These are phyloP conservation scores for Drosophila murphyi DNA, from an alignment of 1,140 invertebrate genomes.

Conservation along the genomic window DNA sequence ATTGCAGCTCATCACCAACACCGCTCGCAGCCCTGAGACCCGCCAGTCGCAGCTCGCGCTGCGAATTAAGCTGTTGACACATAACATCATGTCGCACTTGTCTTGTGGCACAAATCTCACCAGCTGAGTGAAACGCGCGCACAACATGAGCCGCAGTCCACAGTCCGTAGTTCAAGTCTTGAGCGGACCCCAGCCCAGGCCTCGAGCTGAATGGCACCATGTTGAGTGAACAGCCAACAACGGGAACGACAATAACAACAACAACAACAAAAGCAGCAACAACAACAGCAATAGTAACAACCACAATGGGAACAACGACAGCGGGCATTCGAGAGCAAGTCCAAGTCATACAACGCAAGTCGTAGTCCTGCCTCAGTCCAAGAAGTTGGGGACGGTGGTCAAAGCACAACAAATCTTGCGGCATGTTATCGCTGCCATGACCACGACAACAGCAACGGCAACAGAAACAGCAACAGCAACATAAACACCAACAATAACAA, in stretches of 20 bases:
- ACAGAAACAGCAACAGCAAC: constrained; percentile 13
- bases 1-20: constrained; percentile 37
- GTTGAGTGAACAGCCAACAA: constrained; percentile 49
- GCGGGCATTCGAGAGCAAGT: constrained; percentile 37
- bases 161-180: constrained; percentile 27
- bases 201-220: constrained; percentile 54
- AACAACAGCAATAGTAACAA: constrained; percentile 19
- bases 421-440: constrained; percentile 63
- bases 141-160: constrained; percentile 66
- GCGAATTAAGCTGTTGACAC: constrained; percentile 82
- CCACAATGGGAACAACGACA: constrained; percentile 29
- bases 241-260: constrained; percentile 38
- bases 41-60: constrained; percentile 45
- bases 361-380: constrained; percentile 29
- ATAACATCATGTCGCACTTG: constrained; percentile 83
- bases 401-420: constrained; percentile 61
- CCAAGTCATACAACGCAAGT: constrained; percentile 11
- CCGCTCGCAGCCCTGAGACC: constrained; percentile 11
- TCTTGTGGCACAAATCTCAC: constrained; percentile 80
- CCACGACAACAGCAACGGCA: constrained; percentile 50
- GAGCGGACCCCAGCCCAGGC: constrained; percentile 29
- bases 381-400: constrained; percentile 44
- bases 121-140: constrained; percentile 81
- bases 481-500: constrained; percentile 19
- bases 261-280: not conserved